phyloP scores from a whole-genome alignment of 2,888 invertebrate species.

The Crocallis elinguaria region DNA sequence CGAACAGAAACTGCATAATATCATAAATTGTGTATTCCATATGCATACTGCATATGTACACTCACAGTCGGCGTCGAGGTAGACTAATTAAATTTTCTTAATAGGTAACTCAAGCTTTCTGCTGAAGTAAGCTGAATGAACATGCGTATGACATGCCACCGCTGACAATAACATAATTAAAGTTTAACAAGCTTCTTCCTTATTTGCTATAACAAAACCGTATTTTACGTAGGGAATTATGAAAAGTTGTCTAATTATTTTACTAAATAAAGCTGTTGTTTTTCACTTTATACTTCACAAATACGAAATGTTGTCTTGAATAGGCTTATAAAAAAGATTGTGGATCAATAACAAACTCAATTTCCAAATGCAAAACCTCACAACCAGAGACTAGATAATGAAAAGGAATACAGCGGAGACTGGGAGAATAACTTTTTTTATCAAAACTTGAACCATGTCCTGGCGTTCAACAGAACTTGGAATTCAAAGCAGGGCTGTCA shows the following conservation, averaged over 20 bases:
- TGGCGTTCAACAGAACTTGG: slow-evolving; percentile 47
- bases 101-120: slow-evolving; percentile 49
- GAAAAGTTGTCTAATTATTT: neutral
- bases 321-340: slow-evolving; percentile 23
- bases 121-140: slow-evolving; percentile 52
- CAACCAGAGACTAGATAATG: slow-evolving; percentile 43
- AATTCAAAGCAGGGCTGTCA: slow-evolving; percentile 53
- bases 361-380: slow-evolving; percentile 44
- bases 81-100: slow-evolving; percentile 65
- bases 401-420: slow-evolving; percentile 44
- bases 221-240: neutral
- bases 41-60: no score
- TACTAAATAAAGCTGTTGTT: neutral
- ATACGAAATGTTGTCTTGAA: slow-evolving; percentile 1
- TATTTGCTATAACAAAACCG: neutral
- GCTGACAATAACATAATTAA: no score
- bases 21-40: no score
- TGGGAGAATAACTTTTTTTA: slow-evolving; percentile 38
- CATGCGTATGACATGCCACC: slow-evolving; percentile 43
- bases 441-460: slow-evolving; percentile 48
- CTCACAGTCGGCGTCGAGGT: no score
- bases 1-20: no score
- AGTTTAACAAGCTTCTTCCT: slow-evolving; percentile 17
- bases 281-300: neutral
- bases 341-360: slow-evolving; percentile 40